Conservation (phyloP, 2,797 vertebrate genomes). For the Nyctibius grandis region DNA sequence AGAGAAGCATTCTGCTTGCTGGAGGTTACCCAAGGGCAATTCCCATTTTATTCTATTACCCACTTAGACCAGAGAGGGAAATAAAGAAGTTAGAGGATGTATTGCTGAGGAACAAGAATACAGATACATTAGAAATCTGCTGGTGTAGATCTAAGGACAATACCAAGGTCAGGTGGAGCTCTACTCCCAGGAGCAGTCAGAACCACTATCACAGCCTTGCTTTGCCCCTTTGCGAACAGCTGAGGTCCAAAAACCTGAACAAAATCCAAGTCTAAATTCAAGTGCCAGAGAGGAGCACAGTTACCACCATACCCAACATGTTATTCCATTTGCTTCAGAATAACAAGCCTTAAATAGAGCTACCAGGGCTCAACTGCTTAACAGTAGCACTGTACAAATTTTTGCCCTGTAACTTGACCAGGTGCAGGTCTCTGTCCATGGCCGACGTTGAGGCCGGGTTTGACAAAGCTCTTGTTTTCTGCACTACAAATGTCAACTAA, state of each 20-base stretch:
- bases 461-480: conserved; percentile 15
- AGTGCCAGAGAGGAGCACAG: not conserved
- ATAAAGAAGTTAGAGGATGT: not conserved
- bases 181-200: not conserved
- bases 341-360: conserved; percentile 11
- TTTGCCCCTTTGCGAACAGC: not conserved
- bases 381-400: conserved; percentile 18
- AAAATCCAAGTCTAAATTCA: conserved; percentile 8
- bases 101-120: not conserved
- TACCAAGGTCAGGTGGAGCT: not conserved
- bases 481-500: not conserved
- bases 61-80: not conserved
- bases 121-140: not conserved
- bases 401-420: conserved; percentile 37
- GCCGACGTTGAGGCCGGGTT: not conserved
- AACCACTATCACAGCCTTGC: not conserved
- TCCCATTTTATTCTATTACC: not conserved
- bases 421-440: not conserved
- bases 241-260: not conserved
- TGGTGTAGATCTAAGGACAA: not conserved
- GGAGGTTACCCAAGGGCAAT: not conserved
- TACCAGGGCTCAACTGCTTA: not conserved
- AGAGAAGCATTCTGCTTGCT: not conserved
- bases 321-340: not conserved
- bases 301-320: not conserved